Base-by-base conservation (phyloP, 2,113 vertebrate genomes). In the Barbus barbus region DNA sequence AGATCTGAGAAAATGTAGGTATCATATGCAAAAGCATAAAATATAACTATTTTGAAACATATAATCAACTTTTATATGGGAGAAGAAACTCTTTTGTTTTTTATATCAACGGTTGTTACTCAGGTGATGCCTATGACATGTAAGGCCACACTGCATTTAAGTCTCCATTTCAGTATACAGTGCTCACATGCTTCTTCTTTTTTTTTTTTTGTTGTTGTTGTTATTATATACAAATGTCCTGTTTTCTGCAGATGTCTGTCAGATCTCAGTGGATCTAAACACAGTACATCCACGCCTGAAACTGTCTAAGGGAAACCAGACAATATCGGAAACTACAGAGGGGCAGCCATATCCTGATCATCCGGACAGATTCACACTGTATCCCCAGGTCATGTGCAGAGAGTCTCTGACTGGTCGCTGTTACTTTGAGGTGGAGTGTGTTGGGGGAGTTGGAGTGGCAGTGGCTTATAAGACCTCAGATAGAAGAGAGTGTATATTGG, bases 401-500 rank as follows among this genome's bases (percentile, higher is more conserved):
- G 83, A 71, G n/a, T 1, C 60, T 24, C 36, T 85, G 16, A 41
- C 8, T 20, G 48, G 14, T 11, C 60, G 75, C 65, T 72, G 74
- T 71, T 83, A 83, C 56, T 78, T 76, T 82, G 85, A 83, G 75
- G 22, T 33, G 51, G n/a, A 74, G 22, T 86, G 28, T 80, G 4
- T 12, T 1, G 56, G 75, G 16, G 65, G 65, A 9, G 65, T 46
- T 79, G 16, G 5, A 13, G 20, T 79, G 11, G 74, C 2, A 38
- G 75, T 83, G 20, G 41, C 81, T 11, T 79, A 78, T 60, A 79
- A 73, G 78, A 46, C 48, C 4, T 20, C 60, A 31, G 26, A 56
- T 24, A 78, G 81, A 71, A 83, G 20, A 65, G 26, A 60, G n/a
- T 13, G 0, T 41, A 18, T 80, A 46, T 14, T 80, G 78, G 78